Evolutionary conservation across 2,797 vertebrate species (phyloP), one percentile per base, ranked within the genome.

Genomic region (Myotis myotis): DNA sequence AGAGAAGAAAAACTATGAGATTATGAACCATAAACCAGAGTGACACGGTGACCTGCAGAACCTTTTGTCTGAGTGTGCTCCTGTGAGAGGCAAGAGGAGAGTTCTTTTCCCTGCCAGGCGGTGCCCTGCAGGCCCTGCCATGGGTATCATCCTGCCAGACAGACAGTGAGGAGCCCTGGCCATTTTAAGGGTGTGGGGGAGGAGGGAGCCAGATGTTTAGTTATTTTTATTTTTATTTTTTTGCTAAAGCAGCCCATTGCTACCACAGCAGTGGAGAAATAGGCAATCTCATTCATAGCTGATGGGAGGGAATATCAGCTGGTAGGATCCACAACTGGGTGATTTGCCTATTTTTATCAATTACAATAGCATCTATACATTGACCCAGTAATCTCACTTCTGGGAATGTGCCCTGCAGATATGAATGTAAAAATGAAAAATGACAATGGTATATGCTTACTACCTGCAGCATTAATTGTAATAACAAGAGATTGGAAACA

Each of bases 291-390:
- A 30, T 76, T 81, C 53, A 64, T 47, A 41, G 19, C 30, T 64
- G 28, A 17, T 64, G 33, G 30, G 17, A 87, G 57, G 64, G 3
- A 83, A 36, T 64, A 85, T 71, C 19, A 84, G 13, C 38, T n/a
- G n/a, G 6, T 51, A 72, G 22, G 13, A 82, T 25, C 25, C 47
- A 60, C 6, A 70, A 44, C 23, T 41, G 16, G 36, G 38, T 33
- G 25, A 88, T 92, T 76, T 85, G 71, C 47, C 49, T 71, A 28
- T 71, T 90, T 80, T 78, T 68, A 51, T n/a, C 80, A 88, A 80
- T 76, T 75, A 71, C 6, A 64, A 55, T 41, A 8, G n/a, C 22
- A 57, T 36, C 51, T 81, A 76, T 51, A 51, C 44, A 38, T 76
- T 88, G 60, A 82, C 12, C 68, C 38, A 86, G 84, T 19, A 36